Conservation (phyloP, 2,888 invertebrate genomes). For the Teinopalpus imperialis region DNA sequence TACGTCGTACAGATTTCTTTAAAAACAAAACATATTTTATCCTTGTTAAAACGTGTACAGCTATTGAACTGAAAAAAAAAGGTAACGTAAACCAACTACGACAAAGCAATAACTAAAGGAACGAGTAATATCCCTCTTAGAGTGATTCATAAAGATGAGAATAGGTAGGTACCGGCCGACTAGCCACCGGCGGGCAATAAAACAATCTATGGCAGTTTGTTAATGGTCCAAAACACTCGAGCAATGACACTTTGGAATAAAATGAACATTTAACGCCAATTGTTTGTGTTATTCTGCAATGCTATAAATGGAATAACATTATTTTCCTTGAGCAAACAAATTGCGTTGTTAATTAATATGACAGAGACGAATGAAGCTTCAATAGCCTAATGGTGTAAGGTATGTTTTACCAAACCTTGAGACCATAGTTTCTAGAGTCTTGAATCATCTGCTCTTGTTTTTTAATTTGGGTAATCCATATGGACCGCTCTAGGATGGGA, state of each 20-base stretch:
- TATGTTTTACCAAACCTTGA: no score
- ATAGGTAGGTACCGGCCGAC: conserved; percentile 4
- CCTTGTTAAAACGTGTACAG: no score
- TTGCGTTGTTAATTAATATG: no score
- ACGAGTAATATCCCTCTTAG: conserved; percentile 19
- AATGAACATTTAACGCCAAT: conserved; percentile 1
- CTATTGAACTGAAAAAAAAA: no score
- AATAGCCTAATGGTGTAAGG: no score
- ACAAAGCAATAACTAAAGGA: conserved; percentile 6
- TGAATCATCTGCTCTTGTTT: no score
- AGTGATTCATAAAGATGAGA: conserved; percentile 21
- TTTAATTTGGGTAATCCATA: no score
- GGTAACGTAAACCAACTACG: not conserved
- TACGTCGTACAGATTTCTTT: no score
- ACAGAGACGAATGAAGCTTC: no score
- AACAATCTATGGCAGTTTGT: conserved; percentile 2
- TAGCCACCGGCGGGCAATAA: conserved; percentile 4
- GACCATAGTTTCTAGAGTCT: no score
- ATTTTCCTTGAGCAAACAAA: not conserved
- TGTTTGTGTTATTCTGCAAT: conserved; percentile 1
- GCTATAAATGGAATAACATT: not conserved
- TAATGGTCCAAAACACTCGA: conserved; percentile 12
- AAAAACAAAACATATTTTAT: no score
- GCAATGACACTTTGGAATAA: conserved; percentile 6
- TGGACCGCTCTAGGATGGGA: no score